Evolutionary conservation across 2,888 invertebrate species (phyloP).

Genomic region (Apamea anceps): DNA sequence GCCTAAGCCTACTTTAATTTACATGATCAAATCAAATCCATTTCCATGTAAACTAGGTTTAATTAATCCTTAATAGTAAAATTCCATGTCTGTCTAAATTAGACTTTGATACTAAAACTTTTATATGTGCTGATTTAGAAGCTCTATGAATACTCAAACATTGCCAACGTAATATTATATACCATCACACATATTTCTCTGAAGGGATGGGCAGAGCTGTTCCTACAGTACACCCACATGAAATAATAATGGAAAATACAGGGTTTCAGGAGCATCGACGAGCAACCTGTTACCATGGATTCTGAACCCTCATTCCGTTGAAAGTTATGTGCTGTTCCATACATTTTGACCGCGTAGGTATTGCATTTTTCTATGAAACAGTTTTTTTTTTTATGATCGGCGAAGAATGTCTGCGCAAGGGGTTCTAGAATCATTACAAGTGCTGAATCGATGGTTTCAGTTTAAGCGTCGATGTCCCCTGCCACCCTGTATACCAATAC

Average conservation of each 20-base stretch:
- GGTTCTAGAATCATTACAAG: no score
- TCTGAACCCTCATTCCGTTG: no score
- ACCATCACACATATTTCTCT: not conserved
- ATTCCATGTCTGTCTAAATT: not conserved
- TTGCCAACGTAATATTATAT: not conserved
- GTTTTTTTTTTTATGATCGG: no score
- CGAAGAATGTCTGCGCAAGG: no score
- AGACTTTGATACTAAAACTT: not conserved
- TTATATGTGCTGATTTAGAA: not conserved
- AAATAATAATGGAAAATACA: not conserved
- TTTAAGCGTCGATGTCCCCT: no score
- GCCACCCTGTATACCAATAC: not conserved
- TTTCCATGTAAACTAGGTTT: slow-evolving; percentile 31
- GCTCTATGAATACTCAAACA: not conserved
- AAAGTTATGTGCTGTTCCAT: no score
- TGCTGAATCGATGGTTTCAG: no score
- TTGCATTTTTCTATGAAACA: no score
- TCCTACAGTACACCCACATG: no score
- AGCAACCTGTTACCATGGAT: no score
- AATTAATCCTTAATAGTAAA: not conserved
- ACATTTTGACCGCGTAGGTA: no score
- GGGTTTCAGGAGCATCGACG: no score
- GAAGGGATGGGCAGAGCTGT: not conserved
- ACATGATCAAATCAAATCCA: slow-evolving; percentile 30
- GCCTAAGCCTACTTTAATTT: not conserved